phyloP scores from a whole-genome alignment of 2,888 invertebrate genomes.

The Pardosa pseudoannulata region DNA sequence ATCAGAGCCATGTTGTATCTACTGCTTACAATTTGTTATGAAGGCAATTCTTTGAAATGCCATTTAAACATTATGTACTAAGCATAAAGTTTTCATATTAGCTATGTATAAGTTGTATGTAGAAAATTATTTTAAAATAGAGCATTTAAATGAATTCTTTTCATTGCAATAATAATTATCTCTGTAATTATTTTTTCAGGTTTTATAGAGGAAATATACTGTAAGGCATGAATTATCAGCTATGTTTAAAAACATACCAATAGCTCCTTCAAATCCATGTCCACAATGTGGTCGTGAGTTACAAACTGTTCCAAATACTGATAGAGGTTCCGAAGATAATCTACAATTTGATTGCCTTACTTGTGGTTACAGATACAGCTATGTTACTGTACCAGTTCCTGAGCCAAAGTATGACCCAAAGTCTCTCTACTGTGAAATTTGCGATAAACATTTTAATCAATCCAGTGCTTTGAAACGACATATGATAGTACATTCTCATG shows the following conservation, averaged over 20 bases:
- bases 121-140: too few species aligned
- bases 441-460: conserved; percentile 54
- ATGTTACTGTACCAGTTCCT: conserved; percentile 7
- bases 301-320: conserved; percentile 32
- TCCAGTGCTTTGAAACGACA: conserved; percentile 44
- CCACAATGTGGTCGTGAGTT: conserved; percentile 42
- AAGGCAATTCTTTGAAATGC: too few species aligned
- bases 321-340: conserved; percentile 14
- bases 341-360: conserved; percentile 39
- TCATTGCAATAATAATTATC: too few species aligned
- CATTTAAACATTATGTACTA: too few species aligned
- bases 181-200: not conserved
- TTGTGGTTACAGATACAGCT: conserved; percentile 59
- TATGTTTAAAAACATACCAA: not conserved
- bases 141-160: too few species aligned
- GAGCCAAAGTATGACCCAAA: conserved; percentile 28
- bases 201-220: not conserved
- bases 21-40: too few species aligned
- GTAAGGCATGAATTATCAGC: not conserved
- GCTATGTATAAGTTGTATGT: too few species aligned
- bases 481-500: conserved; percentile 48
- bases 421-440: conserved; percentile 39
- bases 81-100: too few species aligned
- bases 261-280: conserved; percentile 20
- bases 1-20: too few species aligned